These are phyloP conservation scores for Pteria penguin DNA, from an alignment of 2,888 invertebrate genomes.

Conservation along the genomic window DNA sequence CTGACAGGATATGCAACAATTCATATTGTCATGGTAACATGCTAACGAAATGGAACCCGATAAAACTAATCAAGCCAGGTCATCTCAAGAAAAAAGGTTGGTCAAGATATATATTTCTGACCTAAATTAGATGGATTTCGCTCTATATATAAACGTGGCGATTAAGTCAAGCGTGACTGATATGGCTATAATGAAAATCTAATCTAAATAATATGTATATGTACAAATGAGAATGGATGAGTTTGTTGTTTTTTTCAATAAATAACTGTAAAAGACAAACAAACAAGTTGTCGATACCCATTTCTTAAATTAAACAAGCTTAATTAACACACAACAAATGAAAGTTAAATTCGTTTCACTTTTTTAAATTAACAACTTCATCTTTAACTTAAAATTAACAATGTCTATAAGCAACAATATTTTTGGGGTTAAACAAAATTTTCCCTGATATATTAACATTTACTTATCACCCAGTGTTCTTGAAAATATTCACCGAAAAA, in stretches of 20 bases:
- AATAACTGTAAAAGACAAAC: neutral
- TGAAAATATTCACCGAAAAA: no score
- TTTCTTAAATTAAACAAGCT: neutral
- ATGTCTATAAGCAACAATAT: neutral
- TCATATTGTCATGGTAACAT: neutral
- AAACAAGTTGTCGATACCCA: neutral
- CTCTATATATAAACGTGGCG: no score
- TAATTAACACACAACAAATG: neutral
- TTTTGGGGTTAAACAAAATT: neutral
- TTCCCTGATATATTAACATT: neutral
- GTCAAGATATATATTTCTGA: neutral
- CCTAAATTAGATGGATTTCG: neutral
- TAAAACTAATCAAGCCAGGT: no score
- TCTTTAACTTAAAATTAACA: neutral
- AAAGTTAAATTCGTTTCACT: neutral
- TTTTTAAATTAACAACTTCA: neutral
- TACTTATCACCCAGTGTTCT: neutral
- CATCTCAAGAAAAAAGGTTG: neutral
- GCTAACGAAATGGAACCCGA: no score
- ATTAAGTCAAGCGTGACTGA: neutral
- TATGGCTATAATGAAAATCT: neutral
- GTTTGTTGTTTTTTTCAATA: neutral
- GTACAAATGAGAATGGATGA: neutral
- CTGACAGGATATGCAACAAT: neutral
- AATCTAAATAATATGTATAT: neutral